Percentiles rank a stretch among this genome's conserved stretches.
phyloP scores from a whole-genome alignment of 2,888 invertebrate species.

The Odontothrips loti region DNA sequence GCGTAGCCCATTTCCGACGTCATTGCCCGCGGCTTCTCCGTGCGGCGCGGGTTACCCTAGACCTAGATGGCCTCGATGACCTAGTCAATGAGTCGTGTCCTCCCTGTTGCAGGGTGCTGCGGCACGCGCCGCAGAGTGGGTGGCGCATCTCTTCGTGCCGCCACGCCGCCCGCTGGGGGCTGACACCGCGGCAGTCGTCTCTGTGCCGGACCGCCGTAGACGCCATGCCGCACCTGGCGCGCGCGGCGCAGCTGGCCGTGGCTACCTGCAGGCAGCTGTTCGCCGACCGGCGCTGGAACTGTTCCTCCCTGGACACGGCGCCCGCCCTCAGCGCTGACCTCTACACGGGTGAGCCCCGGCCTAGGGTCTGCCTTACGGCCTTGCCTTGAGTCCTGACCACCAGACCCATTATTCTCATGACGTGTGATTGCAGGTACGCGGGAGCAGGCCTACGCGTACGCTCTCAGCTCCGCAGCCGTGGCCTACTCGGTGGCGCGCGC shows the following conservation, averaged over 20 bases:
- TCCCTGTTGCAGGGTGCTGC: background rate
- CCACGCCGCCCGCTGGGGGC: slow-evolving; percentile 37
- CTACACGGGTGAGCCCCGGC: slow-evolving; percentile 63
- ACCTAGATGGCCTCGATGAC: too few relatives aligned
- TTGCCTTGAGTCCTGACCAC: too few relatives aligned
- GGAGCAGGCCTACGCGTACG: slow-evolving; percentile 82
- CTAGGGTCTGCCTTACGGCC: too few relatives aligned
- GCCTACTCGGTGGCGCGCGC: slow-evolving; percentile 72
- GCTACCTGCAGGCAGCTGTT: slow-evolving; percentile 68
- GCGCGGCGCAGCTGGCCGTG: slow-evolving; percentile 64
- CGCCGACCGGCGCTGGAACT: slow-evolving; percentile 75
- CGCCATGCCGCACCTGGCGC: slow-evolving; percentile 70
- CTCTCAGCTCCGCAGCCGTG: slow-evolving; percentile 73
- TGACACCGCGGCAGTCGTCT: slow-evolving; percentile 60
- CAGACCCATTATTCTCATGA: too few relatives aligned
- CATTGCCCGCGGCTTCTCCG: too few relatives aligned
- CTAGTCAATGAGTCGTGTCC: background rate
- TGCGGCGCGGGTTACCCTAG: too few relatives aligned
- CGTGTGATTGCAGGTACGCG: slow-evolving; percentile 60
- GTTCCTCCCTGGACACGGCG: slow-evolving; percentile 65
- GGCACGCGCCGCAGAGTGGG: background rate
- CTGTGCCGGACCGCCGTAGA: slow-evolving; percentile 62
- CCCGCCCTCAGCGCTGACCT: slow-evolving; percentile 73
- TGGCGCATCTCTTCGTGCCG: background rate
- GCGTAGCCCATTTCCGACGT: too few relatives aligned